These are phyloP conservation scores for Centropus bengalensis DNA, from an alignment of 2,113 vertebrate genomes.

Conservation along the genomic window DNA sequence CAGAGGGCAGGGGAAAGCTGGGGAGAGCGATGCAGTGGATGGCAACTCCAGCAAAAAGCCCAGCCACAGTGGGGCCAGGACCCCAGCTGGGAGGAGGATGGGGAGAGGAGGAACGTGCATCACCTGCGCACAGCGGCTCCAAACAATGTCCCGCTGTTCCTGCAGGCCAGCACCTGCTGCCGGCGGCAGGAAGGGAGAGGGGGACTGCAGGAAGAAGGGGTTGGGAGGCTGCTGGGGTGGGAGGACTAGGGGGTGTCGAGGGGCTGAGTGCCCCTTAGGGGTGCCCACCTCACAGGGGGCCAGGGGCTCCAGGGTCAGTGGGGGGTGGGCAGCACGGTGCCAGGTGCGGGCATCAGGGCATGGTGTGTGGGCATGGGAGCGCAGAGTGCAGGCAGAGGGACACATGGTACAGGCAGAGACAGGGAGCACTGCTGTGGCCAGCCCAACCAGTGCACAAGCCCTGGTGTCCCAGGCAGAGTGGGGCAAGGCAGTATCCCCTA, in stretches of 20 bases:
- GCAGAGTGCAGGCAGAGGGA: no score
- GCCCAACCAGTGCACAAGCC: neutral
- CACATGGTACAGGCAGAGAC: no score
- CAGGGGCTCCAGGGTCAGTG: no score
- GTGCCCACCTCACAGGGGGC: neutral
- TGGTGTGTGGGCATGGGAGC: no score
- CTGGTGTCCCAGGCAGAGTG: neutral
- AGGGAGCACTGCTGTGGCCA: neutral
- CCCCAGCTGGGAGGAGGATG: neutral
- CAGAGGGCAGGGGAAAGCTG: neutral
- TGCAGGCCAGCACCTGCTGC: slow-evolving; percentile 5
- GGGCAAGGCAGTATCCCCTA: neutral
- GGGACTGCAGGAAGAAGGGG: neutral
- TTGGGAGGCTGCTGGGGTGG: neutral
- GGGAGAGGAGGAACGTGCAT: neutral
- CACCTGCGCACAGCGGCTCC: neutral
- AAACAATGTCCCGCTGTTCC: slow-evolving; percentile 46
- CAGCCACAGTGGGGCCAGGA: neutral
- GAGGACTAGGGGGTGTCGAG: accelerated
- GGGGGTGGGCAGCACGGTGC: no score
- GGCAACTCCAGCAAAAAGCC: neutral
- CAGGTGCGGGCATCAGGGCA: no score
- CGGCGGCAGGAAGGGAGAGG: neutral
- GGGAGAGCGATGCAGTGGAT: neutral
- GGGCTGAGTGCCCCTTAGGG: neutral